Base-by-base conservation (phyloP, 2,888 invertebrate genomes). In the Melanotus villosus region DNA sequence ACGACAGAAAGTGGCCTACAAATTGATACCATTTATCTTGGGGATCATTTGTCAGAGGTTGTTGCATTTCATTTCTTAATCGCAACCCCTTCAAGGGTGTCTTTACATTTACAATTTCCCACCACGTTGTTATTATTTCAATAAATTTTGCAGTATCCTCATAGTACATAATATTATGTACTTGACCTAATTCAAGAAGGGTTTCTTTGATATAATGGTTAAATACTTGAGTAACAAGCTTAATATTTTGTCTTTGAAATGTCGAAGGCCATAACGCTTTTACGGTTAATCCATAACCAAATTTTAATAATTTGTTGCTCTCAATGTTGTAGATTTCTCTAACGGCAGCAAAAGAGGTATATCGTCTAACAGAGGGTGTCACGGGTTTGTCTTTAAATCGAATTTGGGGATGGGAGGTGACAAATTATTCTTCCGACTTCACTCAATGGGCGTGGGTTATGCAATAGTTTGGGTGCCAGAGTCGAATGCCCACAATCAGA, bases 31-130 rank as follows among this genome's bases (percentile, higher is more conserved):
- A 32, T 6, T 4, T 4, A 36, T 54, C 32, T 5, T 57, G 0
- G 3, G 57, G 21, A 38, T 57, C n/a, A 12, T 57, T n/a, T 38
- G 38, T 57, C 9, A 57, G 1, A 1, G 57, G 57, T 36, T 36
- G 21, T 57, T 57, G 54, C 18, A 54, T 19, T 10, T 30, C 18
- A 0, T 54, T 1, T 2, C 34, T 16, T 19, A 54, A 36, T 9
- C 34, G 1, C 34, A 12, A 2, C 1, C 54, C 54, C 6, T 54
- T 54, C 10, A 54, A 18, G 1, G 54, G 54, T 18, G 34, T 54
- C 9, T 54, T 54, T 2, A 54, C 34, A 6, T 34, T 54, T 10
- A 54, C 54, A 1, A 54, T 18, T 2, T 18, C 16, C 54, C 54
- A 54, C 54, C 34, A 54, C 6, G 4, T 34, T 9, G 16, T 7